These are phyloP conservation scores for Malurus leucopterus DNA, from an alignment of 2,797 vertebrate species.

Conservation along the genomic window DNA sequence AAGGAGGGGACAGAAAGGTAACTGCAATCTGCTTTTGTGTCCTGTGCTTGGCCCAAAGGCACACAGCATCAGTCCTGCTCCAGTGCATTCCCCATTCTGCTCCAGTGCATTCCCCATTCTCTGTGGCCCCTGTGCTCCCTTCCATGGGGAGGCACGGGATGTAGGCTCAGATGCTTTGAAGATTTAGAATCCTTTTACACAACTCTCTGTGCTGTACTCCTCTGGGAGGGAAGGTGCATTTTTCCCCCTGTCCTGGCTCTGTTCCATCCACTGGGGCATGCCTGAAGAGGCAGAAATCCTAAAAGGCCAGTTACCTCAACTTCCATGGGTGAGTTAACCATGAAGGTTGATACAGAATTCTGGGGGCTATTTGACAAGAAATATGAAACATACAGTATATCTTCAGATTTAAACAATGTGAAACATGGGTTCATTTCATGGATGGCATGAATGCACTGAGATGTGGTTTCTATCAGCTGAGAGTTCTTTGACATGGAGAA, in stretches of 20 bases:
- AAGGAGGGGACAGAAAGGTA: not conserved
- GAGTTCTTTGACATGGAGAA: not conserved
- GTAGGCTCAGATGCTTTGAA: not conserved
- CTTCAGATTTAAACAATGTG: not conserved
- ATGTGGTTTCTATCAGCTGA: not conserved
- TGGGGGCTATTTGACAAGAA: not conserved
- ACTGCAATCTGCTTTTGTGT: not conserved
- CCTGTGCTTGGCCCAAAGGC: not conserved
- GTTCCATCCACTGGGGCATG: not conserved
- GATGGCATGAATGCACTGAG: not conserved
- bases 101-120: not conserved
- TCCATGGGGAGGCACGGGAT: accelerated
- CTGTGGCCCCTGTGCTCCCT: not conserved
- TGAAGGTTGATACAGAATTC: not conserved
- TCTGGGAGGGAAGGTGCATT: not conserved
- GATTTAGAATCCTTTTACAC: not conserved
- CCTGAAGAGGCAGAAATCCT: not conserved
- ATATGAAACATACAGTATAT: not conserved
- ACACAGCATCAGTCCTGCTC: not conserved
- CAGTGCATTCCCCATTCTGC: not conserved
- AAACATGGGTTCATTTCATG: not conserved
- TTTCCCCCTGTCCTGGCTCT: not conserved
- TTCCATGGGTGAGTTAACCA: not conserved
- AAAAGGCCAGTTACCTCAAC: not conserved
- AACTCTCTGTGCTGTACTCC: not conserved